Percentiles rank a stretch among this genome's conserved stretches.
Evolutionary conservation across 2,113 vertebrate genomes (phyloP).

Genomic region (Paedocypris sp.): DNA sequence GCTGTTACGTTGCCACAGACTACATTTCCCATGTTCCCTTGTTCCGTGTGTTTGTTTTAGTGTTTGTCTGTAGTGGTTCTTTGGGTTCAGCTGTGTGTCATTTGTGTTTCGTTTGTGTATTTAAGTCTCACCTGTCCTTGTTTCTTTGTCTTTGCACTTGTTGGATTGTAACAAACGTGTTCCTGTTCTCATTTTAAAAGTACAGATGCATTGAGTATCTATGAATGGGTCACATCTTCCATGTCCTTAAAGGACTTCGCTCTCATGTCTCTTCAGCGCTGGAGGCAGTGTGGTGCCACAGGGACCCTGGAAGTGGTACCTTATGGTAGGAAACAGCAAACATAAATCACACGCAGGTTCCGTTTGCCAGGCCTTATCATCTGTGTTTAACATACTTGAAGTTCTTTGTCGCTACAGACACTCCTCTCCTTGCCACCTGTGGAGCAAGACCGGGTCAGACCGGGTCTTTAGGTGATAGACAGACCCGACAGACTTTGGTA

Average conservation of each 20-base stretch:
- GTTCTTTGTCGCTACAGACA: constrained; percentile 76
- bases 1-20: no score
- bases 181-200: constrained; percentile 4
- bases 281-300: constrained; percentile 80
- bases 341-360: neutral
- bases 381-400: constrained; percentile 66
- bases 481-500: constrained; percentile 13
- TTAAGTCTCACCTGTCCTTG: no score
- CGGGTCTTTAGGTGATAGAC: constrained; percentile 80
- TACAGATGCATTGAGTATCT: neutral
- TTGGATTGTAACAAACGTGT: no score
- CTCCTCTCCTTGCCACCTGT: constrained; percentile 77
- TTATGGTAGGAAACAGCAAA: constrained; percentile 40
- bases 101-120: no score
- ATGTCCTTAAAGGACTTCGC: constrained; percentile 46
- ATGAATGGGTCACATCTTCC: neutral
- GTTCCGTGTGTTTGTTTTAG: no score
- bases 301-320: constrained; percentile 88
- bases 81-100: no score
- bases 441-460: constrained; percentile 89
- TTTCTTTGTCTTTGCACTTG: no score
- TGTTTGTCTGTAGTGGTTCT: no score
- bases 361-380: neutral
- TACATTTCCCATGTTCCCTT: no score
- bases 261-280: constrained; percentile 70